Evolutionary conservation across 2,113 vertebrate genomes (phyloP).

Genomic region (Strix aluco): DNA sequence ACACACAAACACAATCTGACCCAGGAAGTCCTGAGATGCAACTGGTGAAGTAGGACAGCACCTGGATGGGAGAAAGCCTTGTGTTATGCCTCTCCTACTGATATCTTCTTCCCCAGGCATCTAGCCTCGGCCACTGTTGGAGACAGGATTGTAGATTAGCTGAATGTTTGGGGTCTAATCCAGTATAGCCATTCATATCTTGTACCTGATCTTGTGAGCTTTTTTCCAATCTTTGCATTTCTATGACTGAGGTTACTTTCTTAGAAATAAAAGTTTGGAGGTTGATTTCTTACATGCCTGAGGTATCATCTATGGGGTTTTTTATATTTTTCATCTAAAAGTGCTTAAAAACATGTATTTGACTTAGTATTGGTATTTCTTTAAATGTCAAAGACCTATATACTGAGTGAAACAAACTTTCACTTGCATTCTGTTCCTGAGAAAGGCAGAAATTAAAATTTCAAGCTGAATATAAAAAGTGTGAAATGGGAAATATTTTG

Average conservation of each 20-base stretch:
- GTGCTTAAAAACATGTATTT: not conserved
- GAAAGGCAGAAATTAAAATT: not conserved
- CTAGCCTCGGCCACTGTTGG: not conserved
- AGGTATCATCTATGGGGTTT: not conserved
- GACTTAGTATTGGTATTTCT: not conserved
- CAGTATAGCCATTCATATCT: not conserved
- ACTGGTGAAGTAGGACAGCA: not conserved
- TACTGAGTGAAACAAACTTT: not conserved
- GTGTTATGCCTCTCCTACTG: not conserved
- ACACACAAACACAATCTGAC: not conserved
- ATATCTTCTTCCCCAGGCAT: not conserved
- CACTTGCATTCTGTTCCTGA: not conserved
- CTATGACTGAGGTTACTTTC: not conserved
- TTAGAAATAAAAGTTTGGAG: not conserved
- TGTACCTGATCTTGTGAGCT: not conserved
- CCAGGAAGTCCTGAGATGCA: not conserved
- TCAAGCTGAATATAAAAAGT: not conserved
- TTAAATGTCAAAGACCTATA: not conserved
- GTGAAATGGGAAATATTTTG: not conserved
- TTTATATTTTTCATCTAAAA: too few species aligned
- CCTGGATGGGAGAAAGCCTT: not conserved
- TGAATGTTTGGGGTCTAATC: not conserved
- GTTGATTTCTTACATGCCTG: not conserved
- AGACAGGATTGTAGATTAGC: not conserved
- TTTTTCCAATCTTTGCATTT: not conserved